A percentile compares a stretch with the other conserved stretches of the same genome.
Conservation (phyloP, 2,797 vertebrate species). For the Bovichtus variegatus region DNA sequence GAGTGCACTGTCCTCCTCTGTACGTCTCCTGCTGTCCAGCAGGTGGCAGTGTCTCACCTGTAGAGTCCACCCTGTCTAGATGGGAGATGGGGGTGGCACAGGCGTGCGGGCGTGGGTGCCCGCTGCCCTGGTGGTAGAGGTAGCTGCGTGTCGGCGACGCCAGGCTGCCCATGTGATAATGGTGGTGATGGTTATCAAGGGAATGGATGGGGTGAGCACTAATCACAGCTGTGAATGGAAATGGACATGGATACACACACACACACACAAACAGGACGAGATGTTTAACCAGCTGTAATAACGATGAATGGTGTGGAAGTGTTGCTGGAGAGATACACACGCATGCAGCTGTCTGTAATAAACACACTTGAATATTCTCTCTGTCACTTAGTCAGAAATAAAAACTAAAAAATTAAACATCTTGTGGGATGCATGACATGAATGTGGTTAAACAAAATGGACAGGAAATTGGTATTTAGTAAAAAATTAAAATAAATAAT, state of each 20-base stretch:
- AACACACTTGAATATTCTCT: conserved; percentile 6
- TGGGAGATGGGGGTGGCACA: conserved; percentile 91
- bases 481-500: too few species aligned
- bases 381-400: background rate
- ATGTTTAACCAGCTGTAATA: conserved; percentile 54
- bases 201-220: conserved; percentile 99
- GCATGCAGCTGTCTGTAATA: conserved; percentile 28
- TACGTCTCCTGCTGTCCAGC: conserved; percentile 39
- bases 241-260: conserved; percentile 85
- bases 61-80: conserved; percentile 95
- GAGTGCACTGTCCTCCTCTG: background rate
- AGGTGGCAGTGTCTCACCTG: conserved; percentile 91
- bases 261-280: conserved; percentile 53
- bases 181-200: conserved; percentile 99
- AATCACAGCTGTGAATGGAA: conserved; percentile 98
- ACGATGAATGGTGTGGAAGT: conserved; percentile 37
- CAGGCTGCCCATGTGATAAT: conserved; percentile 99
- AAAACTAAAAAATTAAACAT: background rate
- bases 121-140: conserved; percentile 91
- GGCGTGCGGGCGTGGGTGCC: conserved; percentile 84
- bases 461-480: background rate
- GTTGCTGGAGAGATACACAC: conserved; percentile 12
- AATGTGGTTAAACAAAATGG: conserved; percentile 5
- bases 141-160: conserved; percentile 94
- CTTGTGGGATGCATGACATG: conserved; percentile 39